Conservation (phyloP, 1,140 invertebrate species). For the Brachionus manjavacas region DNA sequence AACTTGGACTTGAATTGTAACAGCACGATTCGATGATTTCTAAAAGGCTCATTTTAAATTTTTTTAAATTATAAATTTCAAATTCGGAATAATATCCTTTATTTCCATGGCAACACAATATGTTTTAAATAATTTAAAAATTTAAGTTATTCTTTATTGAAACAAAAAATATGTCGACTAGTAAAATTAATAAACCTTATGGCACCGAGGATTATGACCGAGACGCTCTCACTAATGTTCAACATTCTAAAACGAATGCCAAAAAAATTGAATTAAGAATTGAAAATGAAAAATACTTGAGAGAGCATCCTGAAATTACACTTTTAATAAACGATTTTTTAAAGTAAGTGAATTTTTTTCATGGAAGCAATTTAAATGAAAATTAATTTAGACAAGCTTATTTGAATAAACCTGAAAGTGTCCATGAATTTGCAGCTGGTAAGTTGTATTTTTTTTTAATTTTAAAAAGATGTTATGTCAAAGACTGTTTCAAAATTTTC, state of each 20-base stretch:
- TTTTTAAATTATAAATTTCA: not conserved
- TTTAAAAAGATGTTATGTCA: too few species aligned
- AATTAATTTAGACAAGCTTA: slow-evolving; percentile 3
- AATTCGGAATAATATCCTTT: not conserved
- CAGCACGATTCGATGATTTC: not conserved
- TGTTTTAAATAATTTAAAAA: not conserved
- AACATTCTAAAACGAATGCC: slow-evolving; percentile 6
- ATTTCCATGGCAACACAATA: not conserved
- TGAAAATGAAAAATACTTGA: slow-evolving; percentile 33
- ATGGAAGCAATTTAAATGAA: not conserved
- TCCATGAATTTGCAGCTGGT: slow-evolving; percentile 23
- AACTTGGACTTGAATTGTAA: not conserved
- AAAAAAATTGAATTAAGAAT: slow-evolving; percentile 40
- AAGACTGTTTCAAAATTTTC: too few species aligned
- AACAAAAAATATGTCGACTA: not conserved
- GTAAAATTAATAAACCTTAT: slow-evolving; percentile 7
- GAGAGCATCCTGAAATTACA: slow-evolving; percentile 26
- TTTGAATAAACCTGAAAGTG: slow-evolving; percentile 24
- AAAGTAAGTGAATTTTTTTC: not conserved
- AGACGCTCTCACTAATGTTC: slow-evolving; percentile 7
- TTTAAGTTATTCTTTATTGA: not conserved
- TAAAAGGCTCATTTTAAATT: not conserved
- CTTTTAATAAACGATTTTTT: slow-evolving; percentile 37
- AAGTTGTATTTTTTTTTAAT: too few species aligned
- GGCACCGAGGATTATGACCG: slow-evolving; percentile 27